Evolutionary conservation across 2,113 vertebrate species (phyloP).

Genomic region (Mohoua ochrocephala): DNA sequence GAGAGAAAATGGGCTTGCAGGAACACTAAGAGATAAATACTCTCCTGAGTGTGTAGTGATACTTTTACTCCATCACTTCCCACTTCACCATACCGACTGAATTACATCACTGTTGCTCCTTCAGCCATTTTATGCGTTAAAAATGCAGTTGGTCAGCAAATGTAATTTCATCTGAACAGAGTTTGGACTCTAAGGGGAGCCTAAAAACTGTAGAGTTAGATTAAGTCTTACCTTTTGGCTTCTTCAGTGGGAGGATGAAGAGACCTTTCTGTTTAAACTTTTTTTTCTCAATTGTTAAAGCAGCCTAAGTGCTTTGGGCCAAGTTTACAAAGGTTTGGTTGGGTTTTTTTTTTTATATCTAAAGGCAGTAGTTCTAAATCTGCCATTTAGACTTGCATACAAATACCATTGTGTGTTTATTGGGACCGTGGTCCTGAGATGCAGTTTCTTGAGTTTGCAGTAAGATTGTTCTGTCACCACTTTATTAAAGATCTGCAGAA

Average conservation of each 20-base stretch:
- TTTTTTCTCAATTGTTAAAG: background rate
- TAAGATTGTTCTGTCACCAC: background rate
- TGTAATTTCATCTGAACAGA: background rate
- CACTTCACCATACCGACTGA: background rate
- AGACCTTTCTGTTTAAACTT: accelerated
- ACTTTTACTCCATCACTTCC: background rate
- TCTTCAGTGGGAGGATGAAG: background rate
- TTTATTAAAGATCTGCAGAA: background rate
- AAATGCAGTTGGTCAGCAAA: background rate
- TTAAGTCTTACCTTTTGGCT: background rate
- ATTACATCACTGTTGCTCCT: background rate
- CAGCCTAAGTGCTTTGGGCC: background rate
- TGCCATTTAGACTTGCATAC: background rate
- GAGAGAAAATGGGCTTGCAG: background rate
- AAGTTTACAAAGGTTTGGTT: background rate
- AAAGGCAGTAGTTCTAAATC: background rate
- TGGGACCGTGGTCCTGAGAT: background rate
- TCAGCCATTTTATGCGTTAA: background rate
- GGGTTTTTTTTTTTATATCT: background rate
- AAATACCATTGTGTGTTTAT: background rate
- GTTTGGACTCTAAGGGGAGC: background rate
- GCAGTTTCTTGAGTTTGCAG: background rate
- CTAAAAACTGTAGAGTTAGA: background rate
- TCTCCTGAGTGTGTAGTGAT: background rate
- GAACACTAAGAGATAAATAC: background rate